These are phyloP conservation scores for Sipha maydis DNA, from an alignment of 2,888 invertebrate genomes.

Conservation along the genomic window DNA sequence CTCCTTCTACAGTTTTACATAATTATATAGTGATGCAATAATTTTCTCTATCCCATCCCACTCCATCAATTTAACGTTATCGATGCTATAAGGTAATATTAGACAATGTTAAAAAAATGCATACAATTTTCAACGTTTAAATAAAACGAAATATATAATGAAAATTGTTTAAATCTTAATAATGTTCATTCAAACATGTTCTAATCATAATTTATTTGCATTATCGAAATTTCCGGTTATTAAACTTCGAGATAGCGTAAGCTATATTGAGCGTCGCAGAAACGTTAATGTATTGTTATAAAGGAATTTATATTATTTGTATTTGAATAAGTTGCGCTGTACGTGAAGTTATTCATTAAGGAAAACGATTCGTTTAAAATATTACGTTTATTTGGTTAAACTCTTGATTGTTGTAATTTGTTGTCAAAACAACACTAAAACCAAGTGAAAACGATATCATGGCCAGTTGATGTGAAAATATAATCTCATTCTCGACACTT, in stretches of 20 bases:
- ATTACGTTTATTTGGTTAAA: background rate
- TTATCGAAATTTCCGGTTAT: constrained; percentile 28
- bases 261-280: background rate
- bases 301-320: constrained; percentile 19
- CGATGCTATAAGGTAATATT: too few species aligned
- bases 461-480: background rate
- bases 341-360: constrained; percentile 39
- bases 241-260: background rate
- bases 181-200: constrained; percentile 12
- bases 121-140: background rate
- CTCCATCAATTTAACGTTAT: too few species aligned
- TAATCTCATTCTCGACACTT: background rate
- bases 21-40: too few species aligned
- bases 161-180: background rate
- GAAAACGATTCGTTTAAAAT: constrained; percentile 8
- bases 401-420: background rate
- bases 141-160: background rate
- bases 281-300: background rate
- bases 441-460: background rate
- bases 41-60: too few species aligned
- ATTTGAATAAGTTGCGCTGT: background rate
- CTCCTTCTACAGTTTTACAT: too few species aligned
- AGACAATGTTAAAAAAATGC: background rate
- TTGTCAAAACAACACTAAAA: background rate
- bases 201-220: constrained; percentile 27